A percentile compares a stretch with the other conserved stretches of the same genome.
phyloP scores from a whole-genome alignment of 2,797 vertebrate species.

The Sphenodon punctatus region DNA sequence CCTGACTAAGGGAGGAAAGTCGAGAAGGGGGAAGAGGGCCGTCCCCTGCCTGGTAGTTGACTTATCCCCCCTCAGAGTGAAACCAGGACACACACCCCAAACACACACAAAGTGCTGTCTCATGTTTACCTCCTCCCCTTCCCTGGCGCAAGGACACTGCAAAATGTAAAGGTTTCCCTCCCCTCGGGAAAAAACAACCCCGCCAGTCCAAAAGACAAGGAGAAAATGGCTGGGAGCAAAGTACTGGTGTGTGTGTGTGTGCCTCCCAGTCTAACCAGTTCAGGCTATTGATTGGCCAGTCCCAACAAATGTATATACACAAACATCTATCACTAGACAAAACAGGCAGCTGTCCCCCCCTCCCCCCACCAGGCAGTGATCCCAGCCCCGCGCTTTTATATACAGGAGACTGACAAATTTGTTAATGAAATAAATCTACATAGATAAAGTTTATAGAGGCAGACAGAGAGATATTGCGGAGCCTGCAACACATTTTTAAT shows the following conservation, averaged over 20 bases:
- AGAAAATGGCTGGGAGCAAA: no score
- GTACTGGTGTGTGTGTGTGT: no score
- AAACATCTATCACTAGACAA: neutral
- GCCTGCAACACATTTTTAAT: neutral
- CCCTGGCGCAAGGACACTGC: no score
- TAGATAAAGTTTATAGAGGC: neutral
- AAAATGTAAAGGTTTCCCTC: neutral
- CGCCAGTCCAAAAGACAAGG: neutral
- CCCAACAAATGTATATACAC: neutral
- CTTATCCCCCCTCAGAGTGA: neutral
- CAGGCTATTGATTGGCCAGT: neutral
- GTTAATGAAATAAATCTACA: conserved; percentile 9
- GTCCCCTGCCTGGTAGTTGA: neutral
- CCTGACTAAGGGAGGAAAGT: neutral
- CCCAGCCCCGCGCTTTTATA: neutral
- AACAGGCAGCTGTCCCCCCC: neutral
- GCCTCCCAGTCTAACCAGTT: neutral
- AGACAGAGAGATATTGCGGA: neutral
- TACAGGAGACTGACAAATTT: neutral
- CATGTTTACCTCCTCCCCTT: no score
- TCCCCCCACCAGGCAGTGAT: neutral
- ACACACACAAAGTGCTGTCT: no score
- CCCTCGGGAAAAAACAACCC: neutral
- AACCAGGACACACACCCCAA: no score
- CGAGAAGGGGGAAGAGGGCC: no score